Evolutionary conservation across 2,113 vertebrate species (phyloP), one percentile per base, ranked within the genome.

Genomic region (Apeltes quadracus): DNA sequence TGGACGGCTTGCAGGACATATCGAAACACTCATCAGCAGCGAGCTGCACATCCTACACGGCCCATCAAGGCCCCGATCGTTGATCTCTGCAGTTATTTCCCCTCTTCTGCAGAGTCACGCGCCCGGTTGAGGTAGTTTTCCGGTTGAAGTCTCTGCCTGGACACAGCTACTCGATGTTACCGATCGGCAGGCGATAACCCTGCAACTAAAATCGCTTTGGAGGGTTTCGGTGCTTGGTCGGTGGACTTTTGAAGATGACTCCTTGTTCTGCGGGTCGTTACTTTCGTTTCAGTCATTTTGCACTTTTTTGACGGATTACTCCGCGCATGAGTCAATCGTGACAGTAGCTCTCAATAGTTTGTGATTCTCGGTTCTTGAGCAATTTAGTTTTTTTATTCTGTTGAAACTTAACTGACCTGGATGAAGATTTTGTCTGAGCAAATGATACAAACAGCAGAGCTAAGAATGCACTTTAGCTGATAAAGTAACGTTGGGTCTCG

Each of bases 1-100:
- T 69, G 44, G 74, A 72, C 59, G 70, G 5, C 73, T 14, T 22
- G 41, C 29, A 20, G 43, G 27, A 72, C 41, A 29, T 80, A 72
- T 64, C 69, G 79, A 77, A 65, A 67, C 12, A 75, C 72, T 70
- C 73, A 72, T 46, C 64, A 57, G 62, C 67, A 61, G 78, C 69
- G 29, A 62, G 74, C 58, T 55, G 36, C 74, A 78, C 77, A 63
- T 85, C 76, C 78, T 68, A 39, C 72, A 34, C 32, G 20, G 7
- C 23, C n/a, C 25, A 14, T 44, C 4, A 56, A 57, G 27, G 5
- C 20, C 22, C 13, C 13, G 8, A 34, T 2, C 14, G 20, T 4
- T 16, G 9, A 18, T 12, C 32, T 50, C 20, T 15, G 25, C 23
- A 3, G 51, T 38, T 38, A 2, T 25, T 51, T 44, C 16, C 10